Evolutionary conservation across 2,888 invertebrate species (phyloP), one percentile per base, ranked within the genome.

Genomic region (Dryadula phaetusa): DNA sequence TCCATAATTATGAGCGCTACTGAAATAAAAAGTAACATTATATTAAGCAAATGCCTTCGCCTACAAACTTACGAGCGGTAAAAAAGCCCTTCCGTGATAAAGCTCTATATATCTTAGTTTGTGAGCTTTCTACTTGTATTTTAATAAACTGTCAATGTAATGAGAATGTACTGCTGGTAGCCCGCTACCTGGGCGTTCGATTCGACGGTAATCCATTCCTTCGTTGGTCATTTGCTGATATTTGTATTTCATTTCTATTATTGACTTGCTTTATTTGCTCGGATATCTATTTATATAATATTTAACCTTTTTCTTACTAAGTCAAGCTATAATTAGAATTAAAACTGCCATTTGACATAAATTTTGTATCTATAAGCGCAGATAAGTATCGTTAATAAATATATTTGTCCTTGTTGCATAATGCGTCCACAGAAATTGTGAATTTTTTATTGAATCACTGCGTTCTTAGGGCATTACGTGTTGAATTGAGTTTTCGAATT

Each of bases 131-230:
- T 61, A 64, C 62, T 69, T 66, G 69, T 71, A 64, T 64, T 69
- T 71, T 71, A 71, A 69, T 71, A 69, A 64, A 66, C 64, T 71
- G 71, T 71, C 69, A 64, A 18, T 14, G 62, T 71, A 71, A 71
- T 71, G 71, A 71, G 71, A 69, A 71, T 69, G 66, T 71, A 71
- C 61, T 66, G 64, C 66, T 60, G 58, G 64, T 62, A 52, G 44
- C 46, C 62, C 46, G 69, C 71, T 64, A 67, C 58, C 62, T 61
- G 62, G 32, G 42, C 67, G 44, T 56, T 34, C 60, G 66, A 37
- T 60, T 28, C 62, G 69, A 71, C 70, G 58, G 37, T 69, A 71
- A 71, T 71, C 64, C 71, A 62, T 56, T 54, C 69, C 64, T 69
- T 66, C 58, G 47, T 66, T 62, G 62, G 70, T 53, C 62, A 53